Evolutionary conservation across 53 echinoderm and acorn worm species (phyloP), one percentile per base, ranked within the genome.

Genomic region (Henricia sp.): DNA sequence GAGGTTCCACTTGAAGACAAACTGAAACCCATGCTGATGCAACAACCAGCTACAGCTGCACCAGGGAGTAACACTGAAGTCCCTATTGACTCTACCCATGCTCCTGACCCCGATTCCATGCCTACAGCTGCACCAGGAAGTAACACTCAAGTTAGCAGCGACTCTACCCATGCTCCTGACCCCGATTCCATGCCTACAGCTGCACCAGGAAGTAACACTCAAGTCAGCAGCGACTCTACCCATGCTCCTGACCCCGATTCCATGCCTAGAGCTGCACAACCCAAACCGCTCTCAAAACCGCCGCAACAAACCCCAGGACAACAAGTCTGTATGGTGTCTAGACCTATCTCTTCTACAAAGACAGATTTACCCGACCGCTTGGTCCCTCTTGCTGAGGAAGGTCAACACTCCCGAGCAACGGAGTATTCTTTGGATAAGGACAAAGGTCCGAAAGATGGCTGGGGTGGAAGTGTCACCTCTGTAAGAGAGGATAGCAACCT

Each of bases 1-100:
- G 55, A 23, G 2, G 52, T 30, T 30, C 71, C 71, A 50, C 38
- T 54, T 36, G 74, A 55, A 52, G 54, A 53, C 21, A 38, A 52
- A 38, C 74, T 54, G 32, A 55, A 74, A 34, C 26, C 55, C n/a
- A 50, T 37, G 48, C 29, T 83, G n/a, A n/a, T n/a, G n/a, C n/a
- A n/a, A n/a, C 3, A 67, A 44, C 25, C 83, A 67, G 16, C 84
- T 53, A 48, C 84, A 68, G 39, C 12, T 32, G 1, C 28, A 11
- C 23, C 9, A 6, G 58, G 77, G 11, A 56, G n/a, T n/a, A n/a
- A 36, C 16, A 51, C 50, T 25, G 50, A n/a, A 12, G n/a, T n/a
- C n/a, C n/a, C n/a, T n/a, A n/a, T n/a, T n/a, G n/a, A n/a, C n/a
- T n/a, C n/a, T 34, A 6, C 68, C 32, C 68, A 37, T 20, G n/a